Percentiles rank a stretch among this genome's conserved stretches.
Conservation (phyloP, 1,140 invertebrate species). For the Cyclina sinensis region DNA sequence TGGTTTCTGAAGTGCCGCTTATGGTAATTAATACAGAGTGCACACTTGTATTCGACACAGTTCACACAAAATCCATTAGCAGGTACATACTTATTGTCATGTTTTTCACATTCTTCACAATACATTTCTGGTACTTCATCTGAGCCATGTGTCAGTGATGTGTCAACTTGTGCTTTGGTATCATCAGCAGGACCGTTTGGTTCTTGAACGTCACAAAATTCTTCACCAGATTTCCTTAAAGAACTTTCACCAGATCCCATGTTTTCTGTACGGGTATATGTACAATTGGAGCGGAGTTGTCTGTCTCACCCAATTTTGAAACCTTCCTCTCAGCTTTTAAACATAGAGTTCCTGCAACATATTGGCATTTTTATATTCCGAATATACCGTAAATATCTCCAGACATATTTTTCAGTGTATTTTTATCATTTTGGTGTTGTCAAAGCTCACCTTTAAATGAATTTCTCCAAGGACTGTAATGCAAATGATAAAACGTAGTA, state of each 20-base stretch:
- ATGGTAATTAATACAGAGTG: not conserved
- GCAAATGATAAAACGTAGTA: too few species aligned
- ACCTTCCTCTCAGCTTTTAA: too few species aligned
- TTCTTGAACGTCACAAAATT: not conserved
- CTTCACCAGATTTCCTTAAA: not conserved
- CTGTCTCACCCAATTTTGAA: too few species aligned
- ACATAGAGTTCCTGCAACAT: too few species aligned
- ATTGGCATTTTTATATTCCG: too few species aligned
- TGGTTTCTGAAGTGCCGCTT: not conserved
- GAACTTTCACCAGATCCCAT: not conserved
- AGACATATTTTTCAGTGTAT: too few species aligned
- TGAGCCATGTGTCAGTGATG: not conserved
- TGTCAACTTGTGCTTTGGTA: not conserved
- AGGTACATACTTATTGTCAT: not conserved
- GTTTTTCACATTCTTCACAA: slow-evolving; percentile 19
- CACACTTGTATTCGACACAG: slow-evolving; percentile 7
- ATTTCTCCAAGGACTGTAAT: too few species aligned
- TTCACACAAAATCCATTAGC: not conserved
- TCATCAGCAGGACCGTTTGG: not conserved
- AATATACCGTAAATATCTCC: too few species aligned
- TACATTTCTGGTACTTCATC: slow-evolving; percentile 6
- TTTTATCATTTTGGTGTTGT: too few species aligned
- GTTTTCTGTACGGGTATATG: not conserved
- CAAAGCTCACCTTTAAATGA: too few species aligned
- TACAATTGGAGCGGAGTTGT: too few species aligned